phyloP scores from a whole-genome alignment of 2,888 invertebrate genomes.

The Chrysina gloriosa region DNA sequence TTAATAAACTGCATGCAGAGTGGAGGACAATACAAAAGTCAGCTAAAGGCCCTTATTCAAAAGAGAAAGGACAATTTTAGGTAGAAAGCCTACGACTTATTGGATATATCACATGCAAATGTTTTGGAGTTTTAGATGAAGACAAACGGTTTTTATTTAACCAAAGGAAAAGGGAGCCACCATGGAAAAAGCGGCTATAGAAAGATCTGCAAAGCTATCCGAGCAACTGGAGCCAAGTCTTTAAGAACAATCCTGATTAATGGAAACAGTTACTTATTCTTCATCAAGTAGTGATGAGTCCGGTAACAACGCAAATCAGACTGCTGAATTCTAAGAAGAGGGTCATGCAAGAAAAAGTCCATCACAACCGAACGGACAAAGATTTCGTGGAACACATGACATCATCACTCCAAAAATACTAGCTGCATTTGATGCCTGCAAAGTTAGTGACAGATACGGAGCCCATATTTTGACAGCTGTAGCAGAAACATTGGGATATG shows the following conservation, averaged over 20 bases:
- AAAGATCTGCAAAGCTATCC: not conserved
- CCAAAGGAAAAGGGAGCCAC: not conserved
- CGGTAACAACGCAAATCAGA: not conserved
- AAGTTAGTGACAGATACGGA: too few species aligned
- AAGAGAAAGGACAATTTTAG: not conserved
- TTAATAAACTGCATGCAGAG: not conserved
- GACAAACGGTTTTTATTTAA: not conserved
- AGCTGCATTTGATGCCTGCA: constrained; percentile 4
- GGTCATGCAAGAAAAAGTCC: not conserved
- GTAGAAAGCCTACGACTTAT: too few species aligned
- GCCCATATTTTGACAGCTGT: too few species aligned
- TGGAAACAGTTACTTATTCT: too few species aligned
- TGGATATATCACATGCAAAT: too few species aligned
- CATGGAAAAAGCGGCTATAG: not conserved
- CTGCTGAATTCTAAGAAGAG: not conserved
- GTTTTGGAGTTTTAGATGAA: too few species aligned
- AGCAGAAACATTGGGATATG: too few species aligned
- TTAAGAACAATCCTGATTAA: not conserved
- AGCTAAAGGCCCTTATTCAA: not conserved
- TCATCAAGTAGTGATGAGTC: too few species aligned
- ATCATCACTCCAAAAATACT: not conserved
- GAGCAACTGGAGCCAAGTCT: not conserved
- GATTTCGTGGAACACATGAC: not conserved
- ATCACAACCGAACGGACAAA: not conserved
- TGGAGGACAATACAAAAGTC: not conserved